These are phyloP conservation scores for Hydractinia echinata DNA, from an alignment of 30 jellyfish, hydroid and myxozoan genomes.

Conservation along the genomic window DNA sequence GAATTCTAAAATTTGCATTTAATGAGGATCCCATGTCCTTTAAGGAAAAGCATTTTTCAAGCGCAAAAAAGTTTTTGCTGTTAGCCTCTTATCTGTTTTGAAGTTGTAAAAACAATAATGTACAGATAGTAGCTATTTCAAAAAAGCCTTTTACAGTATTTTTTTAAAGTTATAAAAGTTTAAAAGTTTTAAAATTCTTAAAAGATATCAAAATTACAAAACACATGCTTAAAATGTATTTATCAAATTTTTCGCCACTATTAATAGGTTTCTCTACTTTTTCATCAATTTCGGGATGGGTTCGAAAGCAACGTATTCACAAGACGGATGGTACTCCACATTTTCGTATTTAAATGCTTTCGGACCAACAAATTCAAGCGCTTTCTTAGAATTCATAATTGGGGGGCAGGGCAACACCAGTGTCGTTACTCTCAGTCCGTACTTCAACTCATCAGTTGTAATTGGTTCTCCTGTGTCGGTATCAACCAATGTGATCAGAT, in stretches of 20 bases:
- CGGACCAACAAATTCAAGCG: conserved; percentile 52
- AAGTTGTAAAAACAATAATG: too few species aligned
- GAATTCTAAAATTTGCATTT: not conserved
- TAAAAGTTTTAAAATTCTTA: not conserved
- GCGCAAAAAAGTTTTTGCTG: too few species aligned
- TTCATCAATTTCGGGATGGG: conserved; percentile 21
- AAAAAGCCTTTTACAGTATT: too few species aligned
- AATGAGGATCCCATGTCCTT: not conserved
- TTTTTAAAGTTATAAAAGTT: too few species aligned
- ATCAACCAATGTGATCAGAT: conserved; percentile 52
- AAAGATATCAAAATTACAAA: not conserved
- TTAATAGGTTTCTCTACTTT: not conserved
- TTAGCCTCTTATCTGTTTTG: too few species aligned
- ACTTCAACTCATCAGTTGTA: conserved; percentile 47
- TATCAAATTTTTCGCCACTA: not conserved
- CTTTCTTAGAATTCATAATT: conserved; percentile 35
- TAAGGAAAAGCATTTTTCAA: too few species aligned
- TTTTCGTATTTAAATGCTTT: conserved; percentile 33
- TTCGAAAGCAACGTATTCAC: conserved; percentile 5
- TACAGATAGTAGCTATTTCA: too few species aligned
- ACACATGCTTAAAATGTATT: not conserved
- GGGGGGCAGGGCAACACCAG: conserved; percentile 53
- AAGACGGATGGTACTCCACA: conserved; percentile 27
- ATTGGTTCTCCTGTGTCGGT: conserved; percentile 54
- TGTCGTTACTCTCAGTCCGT: conserved; percentile 49